Conservation (phyloP, 2,888 invertebrate species). For the Thera britannica region DNA sequence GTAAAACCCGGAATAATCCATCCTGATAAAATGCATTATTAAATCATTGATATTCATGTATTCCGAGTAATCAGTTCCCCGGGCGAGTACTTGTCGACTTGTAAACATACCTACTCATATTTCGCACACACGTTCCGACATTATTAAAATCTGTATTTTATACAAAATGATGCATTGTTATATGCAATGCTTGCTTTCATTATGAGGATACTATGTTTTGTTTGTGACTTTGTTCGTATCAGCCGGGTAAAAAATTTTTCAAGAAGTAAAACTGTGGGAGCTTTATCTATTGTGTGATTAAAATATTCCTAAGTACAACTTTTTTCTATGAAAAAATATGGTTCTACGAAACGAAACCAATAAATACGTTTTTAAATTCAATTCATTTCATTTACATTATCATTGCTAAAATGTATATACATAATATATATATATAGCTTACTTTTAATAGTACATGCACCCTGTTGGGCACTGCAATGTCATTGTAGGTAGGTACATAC, state of each 20-base stretch:
- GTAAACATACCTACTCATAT: conserved; percentile 47
- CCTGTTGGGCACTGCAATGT: too few species aligned
- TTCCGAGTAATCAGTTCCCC: conserved; percentile 49
- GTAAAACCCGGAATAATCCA: conserved; percentile 21
- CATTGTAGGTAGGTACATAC: too few species aligned
- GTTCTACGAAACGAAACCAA: neutral
- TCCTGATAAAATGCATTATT: conserved; percentile 42
- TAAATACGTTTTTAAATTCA: neutral
- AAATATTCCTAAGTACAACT: neutral
- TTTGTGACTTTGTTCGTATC: neutral
- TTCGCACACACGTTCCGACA: conserved; percentile 32
- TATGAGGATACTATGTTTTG: neutral
- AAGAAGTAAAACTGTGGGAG: too few species aligned
- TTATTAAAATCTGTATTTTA: conserved; percentile 36
- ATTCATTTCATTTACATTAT: too few species aligned
- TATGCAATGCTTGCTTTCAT: conserved; percentile 13
- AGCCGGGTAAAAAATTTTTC: neutral
- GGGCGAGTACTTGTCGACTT: conserved; percentile 37
- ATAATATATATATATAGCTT: too few species aligned
- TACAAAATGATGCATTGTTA: conserved; percentile 29
- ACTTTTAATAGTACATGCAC: too few species aligned
- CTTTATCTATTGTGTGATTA: neutral
- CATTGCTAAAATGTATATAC: too few species aligned
- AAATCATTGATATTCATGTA: conserved; percentile 55
- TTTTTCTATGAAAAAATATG: neutral